Evolutionary conservation across 2,888 invertebrate species (phyloP), one percentile per base, ranked within the genome.

Genomic region (Hypselothyrea guttata): DNA sequence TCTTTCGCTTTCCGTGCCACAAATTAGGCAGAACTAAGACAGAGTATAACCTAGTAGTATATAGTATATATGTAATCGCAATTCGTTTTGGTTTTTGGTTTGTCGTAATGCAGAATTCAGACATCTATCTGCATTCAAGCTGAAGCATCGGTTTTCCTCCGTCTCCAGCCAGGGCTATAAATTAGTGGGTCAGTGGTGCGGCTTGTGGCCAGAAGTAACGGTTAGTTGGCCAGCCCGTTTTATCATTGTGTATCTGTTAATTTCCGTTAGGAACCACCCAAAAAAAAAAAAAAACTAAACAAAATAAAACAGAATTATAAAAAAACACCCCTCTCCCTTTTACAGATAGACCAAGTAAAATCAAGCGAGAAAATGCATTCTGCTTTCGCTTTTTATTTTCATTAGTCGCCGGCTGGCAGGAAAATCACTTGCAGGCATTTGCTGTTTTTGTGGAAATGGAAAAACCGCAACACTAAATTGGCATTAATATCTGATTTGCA

Each of bases 161-260:
- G 22, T 22, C 22, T 22, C 3, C 5, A 38, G 58, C 46, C 46
- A 41, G 33, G 58, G 31, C 58, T 44, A 64, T 54, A 65, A 68
- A 68, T 68, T 68, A 65, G 61, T 68, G 51, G 61, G 68, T 61
- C 68, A 67, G 47, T 22, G 37, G 51, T 12, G 54, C 4, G 38
- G 33, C 13, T 7, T 12, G 33, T 30, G 48, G 30, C 9, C 8
- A 31, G 40, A 7, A 28, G 37, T 16, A 30, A 22, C 35, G 16
- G 52, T 38, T 44, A 30, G 16, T 28, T 33, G 13, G 30, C 18
- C 40, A 13, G 35, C 30, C 45, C 38, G 42, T 51, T 64, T 64
- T 75, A 75, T 75, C 75, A 71, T 56, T 54, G 61, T 54, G 61
- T 58, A 78, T 78, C 79, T 78, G 64, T 71, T 75, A 75, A 75